Evolutionary conservation across 2,113 vertebrate species (phyloP).

Genomic region (Ceratotherium simum): DNA sequence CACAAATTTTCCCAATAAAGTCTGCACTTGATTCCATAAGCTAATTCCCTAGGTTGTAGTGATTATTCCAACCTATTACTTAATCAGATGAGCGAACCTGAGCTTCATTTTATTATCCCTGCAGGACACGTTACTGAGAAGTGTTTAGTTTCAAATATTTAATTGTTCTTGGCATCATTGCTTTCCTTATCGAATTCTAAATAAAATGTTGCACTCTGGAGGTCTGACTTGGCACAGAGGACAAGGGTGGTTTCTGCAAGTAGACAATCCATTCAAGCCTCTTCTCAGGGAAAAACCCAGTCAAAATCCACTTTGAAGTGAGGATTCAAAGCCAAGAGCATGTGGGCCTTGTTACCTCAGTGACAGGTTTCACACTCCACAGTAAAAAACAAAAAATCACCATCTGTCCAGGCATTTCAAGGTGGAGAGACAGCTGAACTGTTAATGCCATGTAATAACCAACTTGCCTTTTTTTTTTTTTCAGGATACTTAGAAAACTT

Average conservation of each 20-base stretch:
- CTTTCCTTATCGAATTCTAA: conserved; percentile 13
- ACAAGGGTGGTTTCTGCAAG: not conserved
- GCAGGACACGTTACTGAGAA: not conserved
- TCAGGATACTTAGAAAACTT: not conserved
- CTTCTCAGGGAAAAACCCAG: not conserved
- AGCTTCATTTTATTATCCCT: not conserved
- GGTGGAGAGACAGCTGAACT: not conserved
- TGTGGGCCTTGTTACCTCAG: not conserved
- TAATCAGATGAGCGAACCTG: not conserved
- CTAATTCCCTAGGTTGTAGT: not conserved
- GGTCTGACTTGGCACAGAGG: not conserved
- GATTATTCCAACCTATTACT: not conserved
- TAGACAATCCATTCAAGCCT: accelerated
- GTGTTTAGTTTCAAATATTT: not conserved
- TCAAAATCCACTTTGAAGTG: not conserved
- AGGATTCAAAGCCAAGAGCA: not conserved
- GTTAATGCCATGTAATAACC: not conserved
- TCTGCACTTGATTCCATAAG: not conserved
- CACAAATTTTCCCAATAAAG: not conserved
- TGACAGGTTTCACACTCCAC: not conserved
- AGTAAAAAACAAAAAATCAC: not conserved
- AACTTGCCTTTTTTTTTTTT: not conserved
- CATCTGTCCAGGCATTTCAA: not conserved
- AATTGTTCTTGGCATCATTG: not conserved
- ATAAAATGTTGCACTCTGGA: not conserved